phyloP scores from a whole-genome alignment of 2,113 vertebrate species.

The Hymenochirus boettgeri region DNA sequence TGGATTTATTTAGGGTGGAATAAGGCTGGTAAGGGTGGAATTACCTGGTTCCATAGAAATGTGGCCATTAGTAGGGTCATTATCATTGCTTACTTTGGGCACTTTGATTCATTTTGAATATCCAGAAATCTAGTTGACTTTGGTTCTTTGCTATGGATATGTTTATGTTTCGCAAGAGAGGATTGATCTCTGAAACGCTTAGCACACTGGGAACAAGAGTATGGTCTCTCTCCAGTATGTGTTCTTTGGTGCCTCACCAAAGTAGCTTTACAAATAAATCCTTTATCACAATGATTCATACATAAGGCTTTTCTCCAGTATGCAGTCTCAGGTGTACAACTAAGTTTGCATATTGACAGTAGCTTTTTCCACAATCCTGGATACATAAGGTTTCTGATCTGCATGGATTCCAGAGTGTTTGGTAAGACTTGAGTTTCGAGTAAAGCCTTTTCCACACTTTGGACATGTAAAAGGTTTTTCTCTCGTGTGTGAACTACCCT shows the following conservation, averaged over 20 bases:
- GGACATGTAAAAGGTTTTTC: slow-evolving; percentile 20
- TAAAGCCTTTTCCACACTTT: slow-evolving; percentile 29
- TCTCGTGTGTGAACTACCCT: slow-evolving; percentile 46
- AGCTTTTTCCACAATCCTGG: slow-evolving; percentile 32
- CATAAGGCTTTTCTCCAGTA: slow-evolving; percentile 22
- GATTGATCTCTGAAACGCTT: slow-evolving; percentile 4
- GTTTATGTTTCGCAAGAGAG: too few species aligned
- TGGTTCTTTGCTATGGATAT: too few species aligned
- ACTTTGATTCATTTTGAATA: too few species aligned
- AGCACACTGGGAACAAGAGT: neutral
- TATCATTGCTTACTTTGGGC: too few species aligned
- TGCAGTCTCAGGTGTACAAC: slow-evolving; percentile 25
- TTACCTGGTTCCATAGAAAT: too few species aligned
- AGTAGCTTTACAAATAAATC: slow-evolving; percentile 8
- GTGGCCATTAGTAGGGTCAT: too few species aligned
- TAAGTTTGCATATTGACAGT: slow-evolving; percentile 30
- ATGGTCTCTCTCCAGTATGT: slow-evolving; percentile 16
- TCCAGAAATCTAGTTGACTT: too few species aligned
- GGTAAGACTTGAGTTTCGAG: slow-evolving; percentile 17
- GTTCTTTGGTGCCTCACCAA: slow-evolving; percentile 20
- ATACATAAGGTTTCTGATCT: slow-evolving; percentile 27
- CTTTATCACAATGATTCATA: slow-evolving; percentile 6
- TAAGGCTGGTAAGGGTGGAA: too few species aligned
- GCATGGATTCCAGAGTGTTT: slow-evolving; percentile 29
- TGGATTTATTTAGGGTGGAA: too few species aligned